Conservation (phyloP, 2,113 vertebrate species). For the Spheniscus mendiculus region DNA sequence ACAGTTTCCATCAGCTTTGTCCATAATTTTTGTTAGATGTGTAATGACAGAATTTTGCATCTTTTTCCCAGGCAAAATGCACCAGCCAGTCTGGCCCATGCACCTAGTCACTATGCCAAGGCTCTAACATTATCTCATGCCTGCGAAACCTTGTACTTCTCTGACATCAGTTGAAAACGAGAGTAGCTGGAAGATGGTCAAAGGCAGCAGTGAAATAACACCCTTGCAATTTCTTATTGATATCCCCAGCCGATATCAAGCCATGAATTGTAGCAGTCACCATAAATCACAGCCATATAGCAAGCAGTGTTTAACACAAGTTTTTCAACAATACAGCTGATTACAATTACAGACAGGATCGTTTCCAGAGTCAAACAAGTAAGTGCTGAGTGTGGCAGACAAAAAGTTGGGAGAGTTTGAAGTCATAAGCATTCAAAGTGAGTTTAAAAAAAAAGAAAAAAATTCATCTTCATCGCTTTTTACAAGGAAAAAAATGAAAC, state of each 20-base stretch:
- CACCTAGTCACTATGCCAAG: background rate
- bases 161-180: background rate
- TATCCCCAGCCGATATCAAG: background rate
- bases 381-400: background rate
- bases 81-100: background rate
- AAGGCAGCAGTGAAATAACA: slow-evolving; percentile 1
- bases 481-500: background rate
- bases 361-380: background rate
- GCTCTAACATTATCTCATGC: background rate
- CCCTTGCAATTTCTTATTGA: background rate
- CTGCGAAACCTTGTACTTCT: background rate
- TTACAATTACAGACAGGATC: background rate
- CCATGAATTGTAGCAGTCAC: background rate
- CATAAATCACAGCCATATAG: slow-evolving; percentile 11
- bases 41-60: background rate
- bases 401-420: background rate
- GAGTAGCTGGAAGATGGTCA: slow-evolving; percentile 16
- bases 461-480: background rate
- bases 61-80: background rate
- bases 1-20: background rate
- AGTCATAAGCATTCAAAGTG: background rate
- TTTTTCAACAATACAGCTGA: slow-evolving; percentile 17
- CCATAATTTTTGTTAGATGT: background rate
- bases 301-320: background rate
- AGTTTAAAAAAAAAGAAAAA: background rate